Evolutionary conservation across 2,113 vertebrate species (phyloP).

Genomic region (Phylloscopus trochilus): DNA sequence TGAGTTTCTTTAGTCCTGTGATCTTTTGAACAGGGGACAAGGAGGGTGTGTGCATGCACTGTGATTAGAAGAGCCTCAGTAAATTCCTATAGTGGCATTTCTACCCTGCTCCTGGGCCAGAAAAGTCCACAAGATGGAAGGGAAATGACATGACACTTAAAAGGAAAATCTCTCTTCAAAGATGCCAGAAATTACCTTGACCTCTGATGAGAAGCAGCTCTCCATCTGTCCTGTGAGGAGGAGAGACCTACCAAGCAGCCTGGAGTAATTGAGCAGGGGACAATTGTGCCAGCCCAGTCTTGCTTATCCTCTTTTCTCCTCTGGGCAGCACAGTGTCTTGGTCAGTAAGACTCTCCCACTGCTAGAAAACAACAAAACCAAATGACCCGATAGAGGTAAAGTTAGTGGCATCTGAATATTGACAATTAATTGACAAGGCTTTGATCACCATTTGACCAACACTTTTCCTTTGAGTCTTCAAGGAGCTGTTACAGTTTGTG

Average conservation of each 20-base stretch:
- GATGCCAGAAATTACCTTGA: not conserved
- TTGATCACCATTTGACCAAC: not conserved
- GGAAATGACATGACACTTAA: not conserved
- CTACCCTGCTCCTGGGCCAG: not conserved
- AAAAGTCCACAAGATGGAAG: not conserved
- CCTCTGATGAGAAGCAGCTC: not conserved
- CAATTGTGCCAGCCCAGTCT: not conserved
- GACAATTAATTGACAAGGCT: not conserved
- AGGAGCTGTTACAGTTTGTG: not conserved
- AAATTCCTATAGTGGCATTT: not conserved
- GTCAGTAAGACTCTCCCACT: not conserved
- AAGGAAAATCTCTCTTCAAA: not conserved
- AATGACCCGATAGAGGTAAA: not conserved
- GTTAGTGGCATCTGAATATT: not conserved
- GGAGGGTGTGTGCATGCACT: fast-evolving
- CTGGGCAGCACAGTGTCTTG: not conserved
- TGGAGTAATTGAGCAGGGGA: not conserved
- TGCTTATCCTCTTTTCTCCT: not conserved
- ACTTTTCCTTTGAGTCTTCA: not conserved
- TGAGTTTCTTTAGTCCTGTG: not conserved
- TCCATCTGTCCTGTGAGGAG: not conserved
- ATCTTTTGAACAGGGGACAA: not conserved
- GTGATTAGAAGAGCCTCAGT: not conserved
- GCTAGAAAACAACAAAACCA: not conserved
- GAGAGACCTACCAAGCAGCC: not conserved